A percentile compares a stretch with the other conserved stretches of the same genome.
These are phyloP conservation scores for Crocallis elinguaria DNA, from an alignment of 2,888 invertebrate species.

Conservation along the genomic window DNA sequence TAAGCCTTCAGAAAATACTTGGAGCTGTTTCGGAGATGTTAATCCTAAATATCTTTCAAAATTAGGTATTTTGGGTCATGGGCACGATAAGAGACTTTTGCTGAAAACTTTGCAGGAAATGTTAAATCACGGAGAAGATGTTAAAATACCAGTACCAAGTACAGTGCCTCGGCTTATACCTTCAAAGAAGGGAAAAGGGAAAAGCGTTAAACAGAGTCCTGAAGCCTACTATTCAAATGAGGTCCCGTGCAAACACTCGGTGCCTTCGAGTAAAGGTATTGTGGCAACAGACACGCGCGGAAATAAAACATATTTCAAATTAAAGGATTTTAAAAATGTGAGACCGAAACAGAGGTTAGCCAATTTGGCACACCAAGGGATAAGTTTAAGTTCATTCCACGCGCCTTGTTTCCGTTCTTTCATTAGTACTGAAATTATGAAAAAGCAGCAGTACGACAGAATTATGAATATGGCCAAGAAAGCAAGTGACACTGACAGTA, in stretches of 20 bases:
- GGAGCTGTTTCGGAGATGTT: slow-evolving; percentile 74
- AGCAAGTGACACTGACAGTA: too few relatives aligned
- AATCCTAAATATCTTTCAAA: slow-evolving; percentile 62
- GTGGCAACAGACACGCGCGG: slow-evolving; percentile 62
- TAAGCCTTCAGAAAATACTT: slow-evolving; percentile 56
- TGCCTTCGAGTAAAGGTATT: slow-evolving; percentile 67
- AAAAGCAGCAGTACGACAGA: slow-evolving; percentile 55
- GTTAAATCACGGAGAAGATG: slow-evolving; percentile 60
- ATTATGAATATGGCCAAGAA: too few relatives aligned
- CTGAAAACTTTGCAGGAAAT: slow-evolving; percentile 56
- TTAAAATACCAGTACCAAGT: slow-evolving; percentile 58
- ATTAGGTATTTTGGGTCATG: slow-evolving; percentile 75
- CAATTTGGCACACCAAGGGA: slow-evolving; percentile 58
- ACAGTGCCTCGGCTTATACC: slow-evolving; percentile 48
- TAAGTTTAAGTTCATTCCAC: slow-evolving; percentile 73
- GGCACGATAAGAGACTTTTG: slow-evolving; percentile 67
- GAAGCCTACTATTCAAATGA: slow-evolving; percentile 36
- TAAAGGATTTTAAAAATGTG: slow-evolving; percentile 51
- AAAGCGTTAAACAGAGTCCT: slow-evolving; percentile 6
- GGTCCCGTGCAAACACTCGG: slow-evolving; percentile 61
- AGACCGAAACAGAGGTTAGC: slow-evolving; percentile 59
- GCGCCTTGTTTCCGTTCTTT: slow-evolving; percentile 74
- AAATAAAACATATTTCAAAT: slow-evolving; percentile 65
- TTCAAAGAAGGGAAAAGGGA: slow-evolving; percentile 37
- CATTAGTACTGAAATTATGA: slow-evolving; percentile 62